These are phyloP conservation scores for Helicoverpa zea DNA, from an alignment of 1,140 invertebrate species.

Conservation along the genomic window DNA sequence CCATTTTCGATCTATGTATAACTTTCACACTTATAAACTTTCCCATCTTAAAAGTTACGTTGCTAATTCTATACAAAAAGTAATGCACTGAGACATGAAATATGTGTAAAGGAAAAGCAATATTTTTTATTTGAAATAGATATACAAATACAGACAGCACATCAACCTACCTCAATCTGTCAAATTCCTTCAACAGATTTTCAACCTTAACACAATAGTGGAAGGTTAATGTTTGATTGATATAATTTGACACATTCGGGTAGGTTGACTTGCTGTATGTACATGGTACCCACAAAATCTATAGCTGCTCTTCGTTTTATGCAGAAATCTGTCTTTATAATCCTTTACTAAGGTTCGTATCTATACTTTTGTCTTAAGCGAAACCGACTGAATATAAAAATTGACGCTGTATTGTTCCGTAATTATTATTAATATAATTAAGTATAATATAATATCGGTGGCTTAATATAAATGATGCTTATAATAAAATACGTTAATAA, in stretches of 20 bases:
- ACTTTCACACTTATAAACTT: background rate
- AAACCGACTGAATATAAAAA: slow-evolving; percentile 18
- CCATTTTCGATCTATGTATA: background rate
- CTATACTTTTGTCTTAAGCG: slow-evolving; percentile 9
- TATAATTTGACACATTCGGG: no score
- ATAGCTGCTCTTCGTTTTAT: no score
- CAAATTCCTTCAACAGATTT: no score
- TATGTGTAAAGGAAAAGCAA: no score
- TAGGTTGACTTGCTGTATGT: no score
- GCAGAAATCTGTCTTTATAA: no score
- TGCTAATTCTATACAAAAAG: background rate
- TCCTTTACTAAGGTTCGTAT: background rate
- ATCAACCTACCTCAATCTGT: no score
- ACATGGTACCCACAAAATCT: no score
- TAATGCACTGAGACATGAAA: background rate
- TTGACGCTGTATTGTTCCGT: background rate
- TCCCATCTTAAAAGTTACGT: background rate
- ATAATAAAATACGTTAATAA: background rate
- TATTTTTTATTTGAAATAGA: no score
- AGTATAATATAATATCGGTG: slow-evolving; percentile 3
- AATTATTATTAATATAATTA: slow-evolving; percentile 7
- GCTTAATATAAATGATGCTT: background rate
- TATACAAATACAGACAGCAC: no score
- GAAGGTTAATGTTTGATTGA: no score
- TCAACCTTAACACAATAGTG: no score